Evolutionary conservation across 2,888 invertebrate genomes (phyloP).

Genomic region (Dolichomitus sp.): DNA sequence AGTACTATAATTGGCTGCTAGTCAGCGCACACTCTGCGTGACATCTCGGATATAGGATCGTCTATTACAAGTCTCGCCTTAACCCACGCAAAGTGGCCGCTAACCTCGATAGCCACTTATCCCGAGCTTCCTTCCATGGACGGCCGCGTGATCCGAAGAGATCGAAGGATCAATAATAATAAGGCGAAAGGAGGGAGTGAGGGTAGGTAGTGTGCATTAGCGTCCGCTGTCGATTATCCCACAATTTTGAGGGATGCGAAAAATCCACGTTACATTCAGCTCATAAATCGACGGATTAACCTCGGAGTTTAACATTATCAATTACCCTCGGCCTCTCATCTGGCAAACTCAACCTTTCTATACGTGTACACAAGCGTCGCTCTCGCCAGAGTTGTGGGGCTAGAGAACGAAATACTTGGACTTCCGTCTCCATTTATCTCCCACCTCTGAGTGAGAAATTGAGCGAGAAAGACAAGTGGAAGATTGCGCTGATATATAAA

Average conservation of each 20-base stretch:
- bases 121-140: conserved; percentile 60
- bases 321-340: conserved; percentile 77
- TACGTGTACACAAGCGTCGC: conserved; percentile 23
- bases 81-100: conserved; percentile 66
- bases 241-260: conserved; percentile 72
- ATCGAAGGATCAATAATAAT: conserved; percentile 64
- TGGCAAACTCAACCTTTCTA: conserved; percentile 13
- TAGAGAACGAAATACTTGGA: conserved; percentile 55
- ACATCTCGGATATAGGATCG: conserved; percentile 62
- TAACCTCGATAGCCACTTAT: conserved; percentile 71
- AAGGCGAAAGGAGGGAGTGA: conserved; percentile 59
- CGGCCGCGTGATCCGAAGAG: conserved; percentile 50
- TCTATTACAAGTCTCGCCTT: conserved; percentile 42
- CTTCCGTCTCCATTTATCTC: conserved; percentile 42
- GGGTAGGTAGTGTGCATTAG: conserved; percentile 64
- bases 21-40: conserved; percentile 55
- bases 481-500: conserved; percentile 51
- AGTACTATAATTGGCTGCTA: conserved; percentile 57
- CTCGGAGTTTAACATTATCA: conserved; percentile 83
- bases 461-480: conserved; percentile 49
- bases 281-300: conserved; percentile 85
- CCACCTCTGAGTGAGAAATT: conserved; percentile 65
- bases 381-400: conserved; percentile 58
- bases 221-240: conserved; percentile 71
- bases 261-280: conserved; percentile 77